These are phyloP conservation scores for Pogonocherus hispidulus DNA, from an alignment of 2,888 invertebrate genomes.

Conservation along the genomic window DNA sequence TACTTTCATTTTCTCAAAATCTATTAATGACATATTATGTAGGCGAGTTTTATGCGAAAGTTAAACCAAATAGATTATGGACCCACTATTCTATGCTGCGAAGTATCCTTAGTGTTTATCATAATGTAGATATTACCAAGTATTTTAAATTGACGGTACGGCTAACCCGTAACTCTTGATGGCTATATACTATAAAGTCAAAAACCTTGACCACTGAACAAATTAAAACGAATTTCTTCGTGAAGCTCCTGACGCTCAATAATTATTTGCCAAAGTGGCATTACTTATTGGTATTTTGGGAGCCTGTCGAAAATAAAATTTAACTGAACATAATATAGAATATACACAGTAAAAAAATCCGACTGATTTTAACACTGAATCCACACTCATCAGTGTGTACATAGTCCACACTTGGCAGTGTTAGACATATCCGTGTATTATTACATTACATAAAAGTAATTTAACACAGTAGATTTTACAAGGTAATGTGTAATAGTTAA, in stretches of 20 bases:
- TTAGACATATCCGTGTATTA: too few relatives aligned
- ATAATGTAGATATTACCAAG: slow-evolving; percentile 12
- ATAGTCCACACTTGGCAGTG: too few relatives aligned
- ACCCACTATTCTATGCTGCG: slow-evolving; percentile 19
- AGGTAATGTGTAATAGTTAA: too few relatives aligned
- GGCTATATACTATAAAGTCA: background rate
- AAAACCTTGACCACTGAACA: slow-evolving; percentile 15
- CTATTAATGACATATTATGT: slow-evolving; percentile 8
- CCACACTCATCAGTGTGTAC: too few relatives aligned
- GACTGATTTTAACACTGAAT: too few relatives aligned
- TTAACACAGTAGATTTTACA: too few relatives aligned
- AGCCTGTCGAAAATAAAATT: slow-evolving; percentile 20
- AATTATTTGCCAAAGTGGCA: slow-evolving; percentile 8
- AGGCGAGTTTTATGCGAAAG: background rate
- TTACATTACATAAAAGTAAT: too few relatives aligned
- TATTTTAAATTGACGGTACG: slow-evolving; percentile 12
- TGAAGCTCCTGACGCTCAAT: background rate
- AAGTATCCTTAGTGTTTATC: slow-evolving; percentile 5
- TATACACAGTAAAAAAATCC: too few relatives aligned
- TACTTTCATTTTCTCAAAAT: background rate
- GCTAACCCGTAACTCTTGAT: background rate
- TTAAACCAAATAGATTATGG: slow-evolving; percentile 9
- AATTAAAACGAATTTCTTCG: background rate
- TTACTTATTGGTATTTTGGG: slow-evolving; percentile 20
- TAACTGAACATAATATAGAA: slow-evolving; percentile 14